phyloP scores from a whole-genome alignment of 1,140 invertebrate genomes.

The Tetragonula clypearis region DNA sequence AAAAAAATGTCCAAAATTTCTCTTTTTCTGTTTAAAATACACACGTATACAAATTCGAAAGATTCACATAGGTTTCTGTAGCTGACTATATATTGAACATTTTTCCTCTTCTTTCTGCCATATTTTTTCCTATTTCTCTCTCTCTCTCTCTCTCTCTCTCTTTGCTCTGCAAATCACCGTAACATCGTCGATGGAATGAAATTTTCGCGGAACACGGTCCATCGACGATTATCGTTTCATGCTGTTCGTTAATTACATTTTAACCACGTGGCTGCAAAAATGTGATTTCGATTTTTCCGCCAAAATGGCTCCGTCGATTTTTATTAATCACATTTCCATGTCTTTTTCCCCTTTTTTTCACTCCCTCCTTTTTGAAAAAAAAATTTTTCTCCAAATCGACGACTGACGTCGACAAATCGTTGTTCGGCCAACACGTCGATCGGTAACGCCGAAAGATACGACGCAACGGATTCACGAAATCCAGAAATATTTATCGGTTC shows the following conservation, averaged over 20 bases:
- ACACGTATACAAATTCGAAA: too few species aligned
- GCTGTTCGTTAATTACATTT: conserved; percentile 41
- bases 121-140: too few species aligned
- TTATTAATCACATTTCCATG: background rate
- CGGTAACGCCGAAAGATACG: conserved; percentile 24
- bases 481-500: conserved; percentile 11
- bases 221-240: conserved; percentile 25
- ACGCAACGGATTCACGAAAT: conserved; percentile 17
- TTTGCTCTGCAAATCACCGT: background rate
- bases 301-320: conserved; percentile 23
- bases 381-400: background rate
- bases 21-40: too few species aligned
- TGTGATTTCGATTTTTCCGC: conserved; percentile 42
- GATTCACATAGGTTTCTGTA: background rate
- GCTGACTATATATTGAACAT: background rate
- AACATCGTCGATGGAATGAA: background rate
- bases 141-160: background rate
- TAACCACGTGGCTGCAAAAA: background rate
- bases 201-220: background rate
- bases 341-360: background rate
- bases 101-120: background rate
- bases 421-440: conserved; percentile 10
- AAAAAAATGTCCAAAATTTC: too few species aligned
- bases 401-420: conserved; percentile 43
- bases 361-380: too few species aligned